These are phyloP conservation scores for Drosophila virilis DNA, from an alignment of 1,140 invertebrate genomes.

Conservation along the genomic window DNA sequence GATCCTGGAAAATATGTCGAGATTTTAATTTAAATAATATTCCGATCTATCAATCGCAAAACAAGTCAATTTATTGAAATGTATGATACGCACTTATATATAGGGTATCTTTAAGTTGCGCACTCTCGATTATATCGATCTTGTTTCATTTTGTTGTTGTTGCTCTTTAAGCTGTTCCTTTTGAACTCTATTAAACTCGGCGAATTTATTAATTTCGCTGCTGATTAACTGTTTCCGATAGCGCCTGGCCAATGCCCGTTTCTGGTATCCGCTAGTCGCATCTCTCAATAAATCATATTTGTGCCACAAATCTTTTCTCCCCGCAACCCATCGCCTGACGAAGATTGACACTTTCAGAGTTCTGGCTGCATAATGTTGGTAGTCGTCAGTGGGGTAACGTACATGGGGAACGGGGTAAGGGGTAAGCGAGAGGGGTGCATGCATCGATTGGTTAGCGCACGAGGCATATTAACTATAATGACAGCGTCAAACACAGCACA, in stretches of 20 bases:
- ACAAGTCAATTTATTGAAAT: no score
- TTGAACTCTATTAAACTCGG: conserved; percentile 82
- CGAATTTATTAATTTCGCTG: conserved; percentile 81
- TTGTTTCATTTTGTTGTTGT: conserved; percentile 35
- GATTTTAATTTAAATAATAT: no score
- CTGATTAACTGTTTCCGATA: conserved; percentile 82
- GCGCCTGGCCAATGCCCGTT: conserved; percentile 61
- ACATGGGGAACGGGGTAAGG: neutral
- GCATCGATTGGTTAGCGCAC: conserved; percentile 22
- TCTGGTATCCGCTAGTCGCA: conserved; percentile 67
- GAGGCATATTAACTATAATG: conserved; percentile 51
- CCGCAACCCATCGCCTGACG: conserved; percentile 2
- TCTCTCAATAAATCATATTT: conserved; percentile 74
- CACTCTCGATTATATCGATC: conserved; percentile 1
- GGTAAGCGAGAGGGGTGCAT: neutral
- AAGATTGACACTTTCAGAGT: conserved; percentile 43
- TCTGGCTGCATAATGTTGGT: neutral
- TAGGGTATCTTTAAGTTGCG: neutral
- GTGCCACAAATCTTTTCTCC: conserved; percentile 24
- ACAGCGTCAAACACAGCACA: conserved; percentile 58
- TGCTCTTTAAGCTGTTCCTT: conserved; percentile 50
- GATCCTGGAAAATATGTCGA: no score
- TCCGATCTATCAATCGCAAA: no score
- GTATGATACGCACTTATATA: no score
- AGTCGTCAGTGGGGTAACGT: neutral